A percentile compares a stretch with the other conserved stretches of the same genome.
Evolutionary conservation across 2,797 vertebrate species (phyloP).

Genomic region (Champsocephalus gunnari): DNA sequence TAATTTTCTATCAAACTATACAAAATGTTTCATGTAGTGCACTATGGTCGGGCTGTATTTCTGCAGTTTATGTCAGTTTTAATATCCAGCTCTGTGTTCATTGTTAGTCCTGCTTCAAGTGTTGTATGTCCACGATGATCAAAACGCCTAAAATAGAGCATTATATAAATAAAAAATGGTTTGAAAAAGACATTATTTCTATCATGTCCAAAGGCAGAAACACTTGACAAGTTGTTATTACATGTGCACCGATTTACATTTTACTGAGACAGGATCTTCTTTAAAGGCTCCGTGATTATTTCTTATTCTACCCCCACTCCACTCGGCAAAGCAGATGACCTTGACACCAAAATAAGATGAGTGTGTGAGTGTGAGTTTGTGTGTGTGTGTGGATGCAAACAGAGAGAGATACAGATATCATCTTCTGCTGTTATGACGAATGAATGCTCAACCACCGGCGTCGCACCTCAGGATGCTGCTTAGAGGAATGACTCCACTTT

Average conservation of each 20-base stretch:
- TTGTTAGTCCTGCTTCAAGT: neutral
- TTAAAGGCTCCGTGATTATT: conserved; percentile 16
- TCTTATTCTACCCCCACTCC: conserved; percentile 36
- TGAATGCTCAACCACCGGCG: conserved; percentile 46
- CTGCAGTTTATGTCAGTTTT: neutral
- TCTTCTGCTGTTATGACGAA: conserved; percentile 55
- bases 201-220: conserved; percentile 14
- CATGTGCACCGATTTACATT: conserved; percentile 20
- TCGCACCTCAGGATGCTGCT: conserved; percentile 27
- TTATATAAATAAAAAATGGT: conserved; percentile 26
- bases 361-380: conserved; percentile 29
- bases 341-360: conserved; percentile 46
- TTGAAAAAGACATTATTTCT: neutral
- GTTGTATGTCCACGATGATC: conserved; percentile 25
- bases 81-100: neutral
- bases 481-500: conserved; percentile 49
- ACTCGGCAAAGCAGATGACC: conserved; percentile 48
- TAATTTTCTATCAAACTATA: neutral
- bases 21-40: neutral
- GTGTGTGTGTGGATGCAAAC: neutral
- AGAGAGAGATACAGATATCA: conserved; percentile 50
- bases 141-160: conserved; percentile 33
- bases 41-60: neutral
- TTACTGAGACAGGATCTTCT: neutral
- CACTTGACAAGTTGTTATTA: conserved; percentile 7